phyloP scores from a whole-genome alignment of 1,140 invertebrate species.

The Eubasilissa regina region DNA sequence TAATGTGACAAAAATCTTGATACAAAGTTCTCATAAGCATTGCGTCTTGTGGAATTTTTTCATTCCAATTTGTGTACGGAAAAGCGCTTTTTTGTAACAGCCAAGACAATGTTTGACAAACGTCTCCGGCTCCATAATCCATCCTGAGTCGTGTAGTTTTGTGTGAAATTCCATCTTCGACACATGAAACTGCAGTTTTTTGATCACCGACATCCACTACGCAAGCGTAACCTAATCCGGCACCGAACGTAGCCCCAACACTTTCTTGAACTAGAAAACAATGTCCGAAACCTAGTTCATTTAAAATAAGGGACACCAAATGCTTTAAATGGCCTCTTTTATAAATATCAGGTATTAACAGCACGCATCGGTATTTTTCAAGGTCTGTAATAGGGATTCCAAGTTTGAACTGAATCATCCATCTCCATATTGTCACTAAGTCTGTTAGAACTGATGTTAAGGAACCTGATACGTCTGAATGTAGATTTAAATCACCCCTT shows the following conservation, averaged over 20 bases:
- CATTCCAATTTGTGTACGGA: slow-evolving; percentile 86
- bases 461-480: slow-evolving; percentile 87
- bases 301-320: slow-evolving; percentile 85
- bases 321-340: slow-evolving; percentile 90
- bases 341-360: slow-evolving; percentile 94
- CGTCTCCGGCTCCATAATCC: slow-evolving; percentile 92
- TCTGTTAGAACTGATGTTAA: slow-evolving; percentile 87
- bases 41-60: slow-evolving; percentile 80
- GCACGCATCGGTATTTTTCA: slow-evolving; percentile 87
- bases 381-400: slow-evolving; percentile 85
- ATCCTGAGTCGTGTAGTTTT: slow-evolving; percentile 86
- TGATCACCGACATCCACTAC: slow-evolving; percentile 96
- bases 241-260: slow-evolving; percentile 95
- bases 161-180: slow-evolving; percentile 96
- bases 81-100: slow-evolving; percentile 91
- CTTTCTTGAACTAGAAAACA: slow-evolving; percentile 90
- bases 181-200: slow-evolving; percentile 95
- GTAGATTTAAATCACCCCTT: slow-evolving; percentile 90
- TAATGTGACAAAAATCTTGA: slow-evolving; percentile 92
- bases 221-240: slow-evolving; percentile 92
- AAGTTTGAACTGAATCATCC: slow-evolving; percentile 83
- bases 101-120: slow-evolving; percentile 89
- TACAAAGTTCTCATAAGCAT: slow-evolving; percentile 88
- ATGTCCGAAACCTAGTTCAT: slow-evolving; percentile 89
- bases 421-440: slow-evolving; percentile 90